Percentiles rank a stretch among this genome's conserved stretches.
Conservation (phyloP, 2,113 vertebrate species). For the Ammospiza caudacuta region DNA sequence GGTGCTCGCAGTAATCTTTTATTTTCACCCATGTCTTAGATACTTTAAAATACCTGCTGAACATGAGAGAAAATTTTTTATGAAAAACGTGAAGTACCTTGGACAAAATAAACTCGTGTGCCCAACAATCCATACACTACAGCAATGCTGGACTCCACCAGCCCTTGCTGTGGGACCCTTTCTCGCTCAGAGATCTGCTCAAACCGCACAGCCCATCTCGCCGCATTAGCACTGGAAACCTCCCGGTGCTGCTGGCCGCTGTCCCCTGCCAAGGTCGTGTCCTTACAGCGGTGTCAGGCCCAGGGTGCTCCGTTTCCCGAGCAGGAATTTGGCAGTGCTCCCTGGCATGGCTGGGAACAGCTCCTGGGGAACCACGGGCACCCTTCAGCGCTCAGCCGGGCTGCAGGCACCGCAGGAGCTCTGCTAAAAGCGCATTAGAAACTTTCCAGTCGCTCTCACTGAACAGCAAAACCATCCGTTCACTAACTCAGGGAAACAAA, state of each 20-base stretch:
- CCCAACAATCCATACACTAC: rapidly evolving
- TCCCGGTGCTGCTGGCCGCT: rapidly evolving
- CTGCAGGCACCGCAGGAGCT: not conserved
- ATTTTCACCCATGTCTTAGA: not conserved
- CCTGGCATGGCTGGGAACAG: not conserved
- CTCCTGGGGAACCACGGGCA: not conserved
- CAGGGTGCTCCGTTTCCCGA: not conserved
- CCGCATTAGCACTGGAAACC: not conserved
- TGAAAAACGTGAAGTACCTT: not conserved
- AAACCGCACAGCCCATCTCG: not conserved
- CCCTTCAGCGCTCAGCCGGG: not conserved
- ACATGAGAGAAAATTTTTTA: not conserved
- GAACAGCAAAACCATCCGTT: not conserved
- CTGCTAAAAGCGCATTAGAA: not conserved
- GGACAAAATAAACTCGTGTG: not conserved
- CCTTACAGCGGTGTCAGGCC: not conserved
- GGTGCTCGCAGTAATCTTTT: not conserved
- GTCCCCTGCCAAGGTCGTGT: not conserved
- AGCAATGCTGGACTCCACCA: not conserved
- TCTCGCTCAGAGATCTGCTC: not conserved
- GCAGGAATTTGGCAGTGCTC: not conserved
- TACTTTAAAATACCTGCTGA: not conserved
- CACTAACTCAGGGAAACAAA: not conserved
- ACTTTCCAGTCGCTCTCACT: not conserved
- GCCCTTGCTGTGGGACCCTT: not conserved